Evolutionary conservation across 2,888 invertebrate species (phyloP).

Genomic region (Bruchidius siliquastri): DNA sequence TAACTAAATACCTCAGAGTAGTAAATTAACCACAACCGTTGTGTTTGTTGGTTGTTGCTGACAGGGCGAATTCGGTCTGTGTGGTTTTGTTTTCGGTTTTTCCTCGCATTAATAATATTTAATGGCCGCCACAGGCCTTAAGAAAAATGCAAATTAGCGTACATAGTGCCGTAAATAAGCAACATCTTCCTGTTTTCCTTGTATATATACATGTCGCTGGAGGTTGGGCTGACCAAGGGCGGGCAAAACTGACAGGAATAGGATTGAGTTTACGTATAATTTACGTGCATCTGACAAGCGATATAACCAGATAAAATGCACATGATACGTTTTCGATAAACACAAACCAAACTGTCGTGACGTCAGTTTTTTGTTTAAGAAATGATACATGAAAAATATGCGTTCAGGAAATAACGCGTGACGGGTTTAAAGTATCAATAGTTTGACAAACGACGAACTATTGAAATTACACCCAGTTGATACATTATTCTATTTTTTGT

Average conservation of each 20-base stretch:
- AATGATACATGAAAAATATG: too few species aligned
- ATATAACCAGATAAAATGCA: too few species aligned
- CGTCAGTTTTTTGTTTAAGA: too few species aligned
- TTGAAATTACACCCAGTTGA: too few species aligned
- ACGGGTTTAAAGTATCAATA: too few species aligned
- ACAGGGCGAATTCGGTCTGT: not conserved
- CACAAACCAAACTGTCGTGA: too few species aligned
- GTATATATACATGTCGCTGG: conserved; percentile 25
- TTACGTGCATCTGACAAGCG: too few species aligned
- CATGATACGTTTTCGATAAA: too few species aligned
- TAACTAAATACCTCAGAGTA: not conserved
- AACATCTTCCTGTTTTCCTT: conserved; percentile 44
- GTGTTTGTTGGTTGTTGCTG: not conserved
- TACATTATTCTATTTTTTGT: too few species aligned
- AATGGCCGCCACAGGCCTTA: conserved; percentile 20
- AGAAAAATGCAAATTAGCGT: conserved; percentile 47
- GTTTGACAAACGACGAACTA: too few species aligned
- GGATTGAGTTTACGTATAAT: too few species aligned
- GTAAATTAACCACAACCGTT: not conserved
- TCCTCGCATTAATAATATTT: not conserved
- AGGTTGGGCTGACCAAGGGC: not conserved
- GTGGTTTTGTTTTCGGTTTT: not conserved
- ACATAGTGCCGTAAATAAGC: conserved; percentile 47
- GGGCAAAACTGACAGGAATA: not conserved
- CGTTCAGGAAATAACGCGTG: too few species aligned